These are phyloP conservation scores for Caenorhabditis elegans DNA, from an alignment of 1,140 invertebrate genomes.

Conservation along the genomic window WBcel235 BX284605.5:12681001-12681500, in stretches of 20 bases:
- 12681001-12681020: no score
- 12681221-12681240: not conserved
- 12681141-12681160: not conserved
- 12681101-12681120: not conserved
- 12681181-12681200: not conserved
- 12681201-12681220: not conserved
- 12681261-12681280: not conserved
- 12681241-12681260: not conserved
- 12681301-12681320: not conserved
- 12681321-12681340: not conserved
- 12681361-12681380: not conserved
- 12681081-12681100: no score
- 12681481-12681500: no score
- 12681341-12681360: not conserved
- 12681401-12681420: not conserved
- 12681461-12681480: not conserved
- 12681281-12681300: conserved; percentile 12
- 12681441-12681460: not conserved
- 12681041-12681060: no score
- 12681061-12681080: no score
- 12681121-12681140: no score
- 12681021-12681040: no score
- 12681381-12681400: conserved; percentile 23
- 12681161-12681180: not conserved
- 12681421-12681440: not conserved